These are phyloP conservation scores for Leptobrachium ailaonicum DNA, from an alignment of 2,113 vertebrate species.

Conservation along the genomic window DNA sequence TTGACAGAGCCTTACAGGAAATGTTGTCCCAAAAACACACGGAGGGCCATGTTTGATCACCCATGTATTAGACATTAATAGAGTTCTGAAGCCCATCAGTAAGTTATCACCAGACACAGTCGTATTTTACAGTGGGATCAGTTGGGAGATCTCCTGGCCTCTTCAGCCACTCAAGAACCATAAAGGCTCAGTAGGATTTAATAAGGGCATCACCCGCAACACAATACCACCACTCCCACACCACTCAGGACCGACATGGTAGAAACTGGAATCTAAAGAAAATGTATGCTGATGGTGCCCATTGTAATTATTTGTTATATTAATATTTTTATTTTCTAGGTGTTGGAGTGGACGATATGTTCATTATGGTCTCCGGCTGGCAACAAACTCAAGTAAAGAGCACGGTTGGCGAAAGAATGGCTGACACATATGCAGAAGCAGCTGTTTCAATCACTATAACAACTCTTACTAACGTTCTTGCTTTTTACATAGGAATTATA, in stretches of 20 bases:
- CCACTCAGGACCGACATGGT: not conserved
- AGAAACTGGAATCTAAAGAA: not conserved
- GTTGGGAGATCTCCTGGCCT: not conserved
- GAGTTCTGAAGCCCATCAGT: too few relatives aligned
- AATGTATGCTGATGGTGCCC: not conserved
- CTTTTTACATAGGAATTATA: constrained; percentile 78
- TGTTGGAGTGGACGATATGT: constrained; percentile 86
- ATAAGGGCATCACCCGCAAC: not conserved
- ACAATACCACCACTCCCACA: not conserved
- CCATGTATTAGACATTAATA: too few relatives aligned
- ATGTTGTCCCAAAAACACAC: too few relatives aligned
- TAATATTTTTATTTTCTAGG: not conserved
- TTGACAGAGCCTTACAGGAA: too few relatives aligned
- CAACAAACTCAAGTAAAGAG: constrained; percentile 68
- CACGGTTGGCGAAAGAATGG: constrained; percentile 61
- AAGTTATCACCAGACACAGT: too few relatives aligned
- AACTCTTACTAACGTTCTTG: constrained; percentile 77
- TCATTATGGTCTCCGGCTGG: constrained; percentile 86
- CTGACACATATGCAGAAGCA: constrained; percentile 73
- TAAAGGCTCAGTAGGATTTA: too few relatives aligned
- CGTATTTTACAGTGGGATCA: too few relatives aligned
- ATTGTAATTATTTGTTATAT: not conserved
- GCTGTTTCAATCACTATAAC: constrained; percentile 84
- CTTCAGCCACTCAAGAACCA: not conserved
- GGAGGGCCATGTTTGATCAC: too few relatives aligned